These are phyloP conservation scores for Acanthornis magna DNA, from an alignment of 2,797 vertebrate genomes.

Conservation along the genomic window DNA sequence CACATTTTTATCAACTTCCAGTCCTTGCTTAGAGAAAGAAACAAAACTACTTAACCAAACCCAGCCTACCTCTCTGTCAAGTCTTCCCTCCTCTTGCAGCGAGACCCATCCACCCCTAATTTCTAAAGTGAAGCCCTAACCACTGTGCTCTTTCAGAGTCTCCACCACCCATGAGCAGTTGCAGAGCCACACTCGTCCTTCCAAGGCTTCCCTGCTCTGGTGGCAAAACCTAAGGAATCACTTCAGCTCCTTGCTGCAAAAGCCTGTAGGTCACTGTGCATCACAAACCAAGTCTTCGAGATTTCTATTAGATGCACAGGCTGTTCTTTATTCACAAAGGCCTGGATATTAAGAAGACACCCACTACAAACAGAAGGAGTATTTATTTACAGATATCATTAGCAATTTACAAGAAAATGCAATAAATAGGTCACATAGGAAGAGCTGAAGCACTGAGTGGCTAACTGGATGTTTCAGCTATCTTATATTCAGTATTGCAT, in stretches of 20 bases:
- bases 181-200: background rate
- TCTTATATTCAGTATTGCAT: conserved; percentile 37
- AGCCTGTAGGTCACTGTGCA: background rate
- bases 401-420: background rate
- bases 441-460: background rate
- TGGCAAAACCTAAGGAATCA: background rate
- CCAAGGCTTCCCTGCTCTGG: background rate
- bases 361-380: background rate
- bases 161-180: background rate
- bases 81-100: background rate
- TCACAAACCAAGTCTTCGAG: background rate
- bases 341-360: background rate
- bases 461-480: background rate
- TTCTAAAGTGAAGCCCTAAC: background rate
- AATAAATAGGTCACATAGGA: background rate
- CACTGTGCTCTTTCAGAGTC: background rate
- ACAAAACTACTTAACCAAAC: background rate
- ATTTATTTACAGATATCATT: conserved; percentile 4
- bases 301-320: background rate
- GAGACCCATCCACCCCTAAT: background rate
- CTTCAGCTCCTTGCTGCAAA: background rate
- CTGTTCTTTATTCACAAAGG: background rate
- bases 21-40: background rate
- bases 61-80: background rate
- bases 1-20: background rate